phyloP scores from a whole-genome alignment of 2,797 vertebrate species.

The Labroides dimidiatus region DNA sequence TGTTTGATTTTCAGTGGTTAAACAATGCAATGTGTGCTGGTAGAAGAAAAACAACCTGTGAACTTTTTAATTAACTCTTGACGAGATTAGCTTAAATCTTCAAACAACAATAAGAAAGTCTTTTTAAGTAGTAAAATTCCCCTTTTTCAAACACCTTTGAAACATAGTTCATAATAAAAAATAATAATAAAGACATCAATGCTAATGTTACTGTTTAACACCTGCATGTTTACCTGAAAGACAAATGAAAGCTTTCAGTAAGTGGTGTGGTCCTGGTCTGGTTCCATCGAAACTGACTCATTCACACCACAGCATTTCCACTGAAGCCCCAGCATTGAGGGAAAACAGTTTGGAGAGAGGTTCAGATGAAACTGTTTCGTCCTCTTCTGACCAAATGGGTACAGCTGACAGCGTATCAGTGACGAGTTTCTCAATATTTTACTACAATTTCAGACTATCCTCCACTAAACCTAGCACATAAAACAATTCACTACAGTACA shows the following conservation, averaged over 20 bases:
- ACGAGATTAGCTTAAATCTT: too few species aligned
- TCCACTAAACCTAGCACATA: too few species aligned
- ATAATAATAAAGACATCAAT: too few species aligned
- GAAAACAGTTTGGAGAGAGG: neutral
- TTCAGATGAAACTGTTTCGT: neutral
- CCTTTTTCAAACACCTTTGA: too few species aligned
- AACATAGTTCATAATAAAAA: too few species aligned
- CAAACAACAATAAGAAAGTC: too few species aligned
- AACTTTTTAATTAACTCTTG: too few species aligned
- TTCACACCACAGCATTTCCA: neutral
- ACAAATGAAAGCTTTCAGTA: neutral
- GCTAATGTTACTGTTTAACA: too few species aligned
- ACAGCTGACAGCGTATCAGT: neutral
- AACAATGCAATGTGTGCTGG: too few species aligned
- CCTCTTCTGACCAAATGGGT: neutral
- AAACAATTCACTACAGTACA: neutral
- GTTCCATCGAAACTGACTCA: constrained; percentile 23
- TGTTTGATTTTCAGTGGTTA: too few species aligned
- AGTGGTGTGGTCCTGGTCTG: neutral
- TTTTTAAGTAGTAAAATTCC: too few species aligned
- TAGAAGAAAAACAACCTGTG: too few species aligned
- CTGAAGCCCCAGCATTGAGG: neutral
- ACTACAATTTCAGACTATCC: neutral
- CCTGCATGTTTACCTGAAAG: neutral
- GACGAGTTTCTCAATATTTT: neutral